Evolutionary conservation across 2,888 invertebrate genomes (phyloP).

Genomic region (Chrysopilus asiliformis): DNA sequence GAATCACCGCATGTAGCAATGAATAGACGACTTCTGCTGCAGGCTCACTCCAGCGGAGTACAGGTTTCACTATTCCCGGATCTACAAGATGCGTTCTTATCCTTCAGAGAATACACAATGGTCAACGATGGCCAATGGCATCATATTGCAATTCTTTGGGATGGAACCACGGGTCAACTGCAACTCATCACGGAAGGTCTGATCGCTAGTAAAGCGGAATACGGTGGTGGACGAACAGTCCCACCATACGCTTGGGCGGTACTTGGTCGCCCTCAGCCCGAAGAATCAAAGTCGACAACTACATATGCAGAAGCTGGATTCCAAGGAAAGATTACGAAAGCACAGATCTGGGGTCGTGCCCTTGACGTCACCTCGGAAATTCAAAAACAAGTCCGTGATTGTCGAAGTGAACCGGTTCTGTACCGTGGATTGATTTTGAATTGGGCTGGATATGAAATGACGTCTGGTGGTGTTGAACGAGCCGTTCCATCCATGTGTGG

Average conservation of each 20-base stretch:
- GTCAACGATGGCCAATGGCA: conserved; percentile 96
- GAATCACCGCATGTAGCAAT: conserved; percentile 66
- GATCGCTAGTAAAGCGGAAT: conserved; percentile 83
- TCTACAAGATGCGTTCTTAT: conserved; percentile 75
- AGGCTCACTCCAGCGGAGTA: conserved; percentile 87
- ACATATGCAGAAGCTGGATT: conserved; percentile 78
- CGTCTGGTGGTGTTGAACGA: conserved; percentile 77
- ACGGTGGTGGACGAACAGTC: conserved; percentile 71
- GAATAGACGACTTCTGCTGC: conserved; percentile 67
- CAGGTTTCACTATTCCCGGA: conserved; percentile 82
- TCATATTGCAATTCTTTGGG: conserved; percentile 91
- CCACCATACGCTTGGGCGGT: conserved; percentile 85
- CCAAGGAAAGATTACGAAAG: conserved; percentile 87
- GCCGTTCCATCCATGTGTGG: conserved; percentile 87
- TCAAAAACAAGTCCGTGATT: conserved; percentile 86
- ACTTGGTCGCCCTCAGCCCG: conserved; percentile 75
- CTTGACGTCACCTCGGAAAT: conserved; percentile 84
- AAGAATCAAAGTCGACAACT: conserved; percentile 42
- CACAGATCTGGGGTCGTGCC: conserved; percentile 87
- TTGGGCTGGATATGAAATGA: conserved; percentile 89
- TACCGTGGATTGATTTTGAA: conserved; percentile 74
- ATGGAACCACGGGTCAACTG: conserved; percentile 74
- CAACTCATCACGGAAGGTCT: conserved; percentile 91
- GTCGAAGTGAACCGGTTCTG: conserved; percentile 80
- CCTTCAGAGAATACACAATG: conserved; percentile 82